Base-by-base conservation (phyloP, 2,113 vertebrate genomes). In the Reinhardtius hippoglossoides region DNA sequence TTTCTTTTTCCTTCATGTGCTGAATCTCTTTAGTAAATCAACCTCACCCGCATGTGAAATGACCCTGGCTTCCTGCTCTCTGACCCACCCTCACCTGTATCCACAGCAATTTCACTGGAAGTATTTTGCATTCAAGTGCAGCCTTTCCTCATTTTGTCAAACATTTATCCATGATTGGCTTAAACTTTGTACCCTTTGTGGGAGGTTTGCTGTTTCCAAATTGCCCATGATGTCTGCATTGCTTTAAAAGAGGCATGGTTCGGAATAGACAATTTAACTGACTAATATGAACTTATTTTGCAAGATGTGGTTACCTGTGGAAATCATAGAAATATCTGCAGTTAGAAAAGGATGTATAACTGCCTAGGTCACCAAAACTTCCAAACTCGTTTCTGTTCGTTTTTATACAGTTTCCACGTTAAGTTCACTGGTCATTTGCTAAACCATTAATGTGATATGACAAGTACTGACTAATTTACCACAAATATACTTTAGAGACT, bases 1-100 rank as follows among this genome's bases (percentile, higher is more conserved):
- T 95, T 94, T 95, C 92, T 94, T 93, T 92, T 91, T 91, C 83
- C 81, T 85, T 67, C 69, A 21, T 85, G 71, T 82, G 74, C 71
- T 81, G 67, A 63, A 73, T 74, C n/a, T 69, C 20, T 83, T 54
- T 42, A 50, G 50, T 27, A 54, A 67, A 72, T 71, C 44, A 61
- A 58, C 24, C 62, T 54, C 60, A 64, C 74, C 73, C 81, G 70
- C 73, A 82, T 81, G 73, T 52, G 50, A 85, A 64, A 54, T 65
- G 26, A 66, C 56, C 70, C 21, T 4, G 37, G 48, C 46, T 13
- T 66, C 54, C 16, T 44, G 20, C 37, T 58, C 31, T 27, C 15
- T 64, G 13, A 46, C 44, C 27, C 23, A 7, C 21, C 57, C 1
- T 13, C 62, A 50, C 44, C 67, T 59, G 63, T 13, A 59, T 37